phyloP scores from a whole-genome alignment of 2,113 vertebrate species.

The Sinocyclocheilus anshuiensis region DNA sequence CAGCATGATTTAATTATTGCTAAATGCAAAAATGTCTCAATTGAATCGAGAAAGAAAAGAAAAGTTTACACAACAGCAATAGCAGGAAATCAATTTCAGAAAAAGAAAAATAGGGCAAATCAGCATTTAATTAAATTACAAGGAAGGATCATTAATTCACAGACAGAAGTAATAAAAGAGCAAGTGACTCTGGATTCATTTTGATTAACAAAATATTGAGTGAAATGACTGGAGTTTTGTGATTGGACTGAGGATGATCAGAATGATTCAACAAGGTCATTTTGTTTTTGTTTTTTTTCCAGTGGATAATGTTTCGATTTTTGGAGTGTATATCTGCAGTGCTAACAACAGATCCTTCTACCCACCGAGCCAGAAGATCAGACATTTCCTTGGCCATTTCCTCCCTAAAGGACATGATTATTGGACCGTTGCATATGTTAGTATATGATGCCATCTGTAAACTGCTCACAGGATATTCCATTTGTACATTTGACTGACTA shows the following conservation, averaged over 20 bases:
- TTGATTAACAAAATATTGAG: neutral
- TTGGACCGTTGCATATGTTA: constrained; percentile 44
- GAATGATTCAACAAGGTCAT: neutral
- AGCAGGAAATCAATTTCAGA: constrained; percentile 3
- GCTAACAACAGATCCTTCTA: constrained; percentile 56
- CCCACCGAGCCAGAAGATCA: constrained; percentile 92
- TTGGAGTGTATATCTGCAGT: neutral
- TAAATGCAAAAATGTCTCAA: neutral
- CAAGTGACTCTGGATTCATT: neutral
- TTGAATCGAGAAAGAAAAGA: too few relatives aligned
- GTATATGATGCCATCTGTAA: neutral
- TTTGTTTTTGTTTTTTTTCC: neutral
- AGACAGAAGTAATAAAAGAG: neutral
- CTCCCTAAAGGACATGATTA: constrained; percentile 81
- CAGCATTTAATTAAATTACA: neutral
- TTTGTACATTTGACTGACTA: neutral
- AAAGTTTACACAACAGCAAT: neutral
- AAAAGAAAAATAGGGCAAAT: neutral
- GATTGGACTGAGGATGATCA: neutral
- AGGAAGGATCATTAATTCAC: neutral
- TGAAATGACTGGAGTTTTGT: neutral
- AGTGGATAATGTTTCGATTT: neutral
- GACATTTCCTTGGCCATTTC: constrained; percentile 97
- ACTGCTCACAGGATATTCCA: neutral
- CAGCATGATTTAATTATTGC: neutral